Conservation (phyloP, 2,113 vertebrate species). For the Oryctolagus cuniculus region mOryCun1.1 NC_091434.1:55814501-55815000, state of each 20-base stretch:
- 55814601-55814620: background rate
- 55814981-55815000: background rate
- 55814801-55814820: background rate
- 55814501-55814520: background rate
- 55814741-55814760: too few relatives aligned
- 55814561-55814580: background rate
- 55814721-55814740: too few relatives aligned
- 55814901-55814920: background rate
- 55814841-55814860: background rate
- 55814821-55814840: background rate
- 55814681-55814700: background rate
- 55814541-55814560: background rate
- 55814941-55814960: background rate
- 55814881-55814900: background rate
- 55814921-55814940: background rate
- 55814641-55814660: background rate
- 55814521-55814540: background rate
- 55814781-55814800: too few relatives aligned
- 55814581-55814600: background rate
- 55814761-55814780: too few relatives aligned
- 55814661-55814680: background rate
- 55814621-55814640: background rate
- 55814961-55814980: background rate
- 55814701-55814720: background rate
- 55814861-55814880: background rate